A percentile compares a stretch with the other conserved stretches of the same genome.
Evolutionary conservation across 2,888 invertebrate species (phyloP).

Genomic region (Sphaerophoria taeniata): DNA sequence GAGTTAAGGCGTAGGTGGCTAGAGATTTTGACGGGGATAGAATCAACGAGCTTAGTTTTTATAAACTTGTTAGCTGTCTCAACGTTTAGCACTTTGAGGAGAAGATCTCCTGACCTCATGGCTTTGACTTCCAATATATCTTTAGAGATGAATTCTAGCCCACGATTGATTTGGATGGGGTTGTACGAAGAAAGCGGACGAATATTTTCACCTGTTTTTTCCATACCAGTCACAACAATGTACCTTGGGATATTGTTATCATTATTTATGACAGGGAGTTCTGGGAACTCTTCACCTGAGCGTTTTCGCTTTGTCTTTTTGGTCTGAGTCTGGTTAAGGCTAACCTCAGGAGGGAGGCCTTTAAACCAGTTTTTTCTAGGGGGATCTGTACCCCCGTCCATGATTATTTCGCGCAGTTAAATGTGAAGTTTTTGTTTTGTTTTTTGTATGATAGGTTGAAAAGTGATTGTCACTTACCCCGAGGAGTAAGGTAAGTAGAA

Average conservation of each 20-base stretch:
- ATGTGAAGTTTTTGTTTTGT: not conserved
- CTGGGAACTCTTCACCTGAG: not conserved
- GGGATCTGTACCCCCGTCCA: conserved; percentile 9
- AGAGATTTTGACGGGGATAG: no score
- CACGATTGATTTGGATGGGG: conserved; percentile 15
- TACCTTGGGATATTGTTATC: not conserved
- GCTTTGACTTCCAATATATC: no score
- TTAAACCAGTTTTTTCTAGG: conserved; percentile 7
- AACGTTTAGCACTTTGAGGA: no score
- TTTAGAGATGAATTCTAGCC: no score
- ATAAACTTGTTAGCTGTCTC: no score
- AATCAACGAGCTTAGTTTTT: not conserved
- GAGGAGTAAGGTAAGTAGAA: no score
- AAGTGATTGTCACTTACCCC: no score
- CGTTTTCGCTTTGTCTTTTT: not conserved
- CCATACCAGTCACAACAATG: not conserved
- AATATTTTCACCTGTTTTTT: not conserved
- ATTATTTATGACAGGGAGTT: not conserved
- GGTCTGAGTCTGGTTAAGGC: not conserved
- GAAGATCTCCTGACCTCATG: no score
- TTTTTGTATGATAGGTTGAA: no score
- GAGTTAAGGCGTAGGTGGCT: no score
- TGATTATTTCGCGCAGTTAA: not conserved
- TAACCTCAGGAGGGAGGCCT: not conserved
- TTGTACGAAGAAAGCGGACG: conserved; percentile 19